Conservation (phyloP, 2,113 vertebrate species). For the Hoplias malabaricus region DNA sequence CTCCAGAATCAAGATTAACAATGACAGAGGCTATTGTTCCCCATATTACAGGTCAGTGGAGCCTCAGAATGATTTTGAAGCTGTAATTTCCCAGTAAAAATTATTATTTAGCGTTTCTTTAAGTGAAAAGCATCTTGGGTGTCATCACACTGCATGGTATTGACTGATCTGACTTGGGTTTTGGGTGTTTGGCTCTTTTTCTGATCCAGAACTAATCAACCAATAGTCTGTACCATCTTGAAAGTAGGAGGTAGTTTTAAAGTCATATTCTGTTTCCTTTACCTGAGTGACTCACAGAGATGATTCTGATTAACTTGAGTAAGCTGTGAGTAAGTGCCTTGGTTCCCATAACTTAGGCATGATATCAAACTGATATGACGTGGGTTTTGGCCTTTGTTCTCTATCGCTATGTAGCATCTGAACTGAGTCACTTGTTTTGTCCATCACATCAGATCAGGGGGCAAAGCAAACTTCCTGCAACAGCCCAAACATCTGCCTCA, state of each 20-base stretch:
- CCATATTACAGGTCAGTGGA: no score
- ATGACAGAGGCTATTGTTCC: no score
- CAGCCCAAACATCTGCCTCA: slow-evolving; percentile 25
- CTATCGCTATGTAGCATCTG: slow-evolving; percentile 25
- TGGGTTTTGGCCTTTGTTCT: background rate
- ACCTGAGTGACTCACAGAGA: slow-evolving; percentile 8
- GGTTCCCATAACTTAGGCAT: background rate
- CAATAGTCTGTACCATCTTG: no score
- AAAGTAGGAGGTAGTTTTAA: slow-evolving; percentile 21
- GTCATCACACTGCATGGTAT: no score
- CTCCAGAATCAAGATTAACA: no score
- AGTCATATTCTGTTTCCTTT: background rate
- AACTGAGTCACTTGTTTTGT: slow-evolving; percentile 40
- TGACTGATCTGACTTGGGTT: no score
- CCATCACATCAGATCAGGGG: background rate
- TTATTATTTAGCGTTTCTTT: no score
- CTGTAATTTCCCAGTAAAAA: no score
- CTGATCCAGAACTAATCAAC: no score
- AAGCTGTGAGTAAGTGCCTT: background rate
- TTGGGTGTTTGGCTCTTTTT: no score
- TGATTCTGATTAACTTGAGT: background rate
- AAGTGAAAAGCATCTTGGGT: no score
- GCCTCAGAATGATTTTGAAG: no score
- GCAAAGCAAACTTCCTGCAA: slow-evolving; percentile 27
- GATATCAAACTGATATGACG: background rate